phyloP scores from a whole-genome alignment of 30 jellyfish, hydroid and myxozoan species.

The Hydractinia echinata region DNA sequence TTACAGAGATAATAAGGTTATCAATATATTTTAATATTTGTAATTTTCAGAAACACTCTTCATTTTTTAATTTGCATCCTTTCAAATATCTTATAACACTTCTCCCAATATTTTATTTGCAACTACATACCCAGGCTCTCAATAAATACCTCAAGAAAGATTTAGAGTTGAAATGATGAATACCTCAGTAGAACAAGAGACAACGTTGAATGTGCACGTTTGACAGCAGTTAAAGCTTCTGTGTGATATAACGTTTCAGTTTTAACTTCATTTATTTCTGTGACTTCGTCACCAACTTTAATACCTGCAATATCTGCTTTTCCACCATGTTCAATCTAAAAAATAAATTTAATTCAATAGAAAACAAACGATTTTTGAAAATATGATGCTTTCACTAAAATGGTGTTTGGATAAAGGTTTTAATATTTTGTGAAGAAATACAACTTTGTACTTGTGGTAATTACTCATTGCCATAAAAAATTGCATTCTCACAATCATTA shows the following conservation, averaged over 20 bases:
- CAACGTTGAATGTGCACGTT: conserved; percentile 55
- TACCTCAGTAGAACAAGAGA: conserved; percentile 57
- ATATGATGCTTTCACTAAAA: no score
- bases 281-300: conserved; percentile 68
- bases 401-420: no score
- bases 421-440: no score
- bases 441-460: no score
- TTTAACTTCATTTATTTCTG: conserved; percentile 65
- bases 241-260: conserved; percentile 66
- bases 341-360: not conserved
- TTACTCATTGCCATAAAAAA: no score
- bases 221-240: conserved; percentile 80
- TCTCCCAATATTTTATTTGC: not conserved
- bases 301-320: conserved; percentile 83
- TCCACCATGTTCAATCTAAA: conserved; percentile 78
- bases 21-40: no score
- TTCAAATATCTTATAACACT: no score
- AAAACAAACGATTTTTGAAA: no score
- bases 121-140: not conserved
- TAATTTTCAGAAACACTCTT: no score
- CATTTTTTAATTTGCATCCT: not conserved
- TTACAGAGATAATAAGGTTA: no score
- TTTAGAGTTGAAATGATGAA: not conserved
- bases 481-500: no score
- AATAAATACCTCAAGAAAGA: not conserved